Conservation (phyloP, 2,113 vertebrate genomes). For the Circaetus gallicus region DNA sequence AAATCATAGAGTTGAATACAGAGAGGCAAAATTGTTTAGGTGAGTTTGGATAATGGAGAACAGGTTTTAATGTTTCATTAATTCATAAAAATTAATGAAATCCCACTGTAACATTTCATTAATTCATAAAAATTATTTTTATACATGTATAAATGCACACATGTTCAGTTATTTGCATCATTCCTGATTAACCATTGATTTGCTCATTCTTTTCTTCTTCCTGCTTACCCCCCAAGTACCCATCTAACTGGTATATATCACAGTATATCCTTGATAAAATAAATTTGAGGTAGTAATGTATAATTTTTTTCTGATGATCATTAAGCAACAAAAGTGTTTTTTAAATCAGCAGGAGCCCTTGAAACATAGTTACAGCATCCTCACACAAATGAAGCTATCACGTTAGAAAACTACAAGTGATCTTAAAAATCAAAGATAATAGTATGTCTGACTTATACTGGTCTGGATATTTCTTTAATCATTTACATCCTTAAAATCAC, state of each 20-base stretch:
- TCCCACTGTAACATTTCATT: not conserved
- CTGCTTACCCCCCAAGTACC: not conserved
- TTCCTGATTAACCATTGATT: not conserved
- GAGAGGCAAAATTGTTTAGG: not conserved
- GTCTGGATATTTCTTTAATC: not conserved
- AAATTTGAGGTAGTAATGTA: conserved; percentile 8
- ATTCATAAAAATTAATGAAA: not conserved
- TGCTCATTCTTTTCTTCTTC: not conserved
- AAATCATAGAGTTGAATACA: not conserved
- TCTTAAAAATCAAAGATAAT: not conserved
- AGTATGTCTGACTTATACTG: not conserved
- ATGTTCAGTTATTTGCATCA: not conserved
- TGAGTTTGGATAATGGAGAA: not conserved
- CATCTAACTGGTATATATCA: not conserved
- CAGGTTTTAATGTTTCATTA: not conserved
- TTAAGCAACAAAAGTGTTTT: not conserved
- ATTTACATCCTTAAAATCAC: not conserved
- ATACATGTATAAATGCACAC: not conserved
- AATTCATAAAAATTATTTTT: not conserved
- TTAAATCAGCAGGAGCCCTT: conserved; percentile 8
- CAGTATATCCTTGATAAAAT: conserved; percentile 25
- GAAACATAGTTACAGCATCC: not conserved
- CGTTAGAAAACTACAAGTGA: not conserved
- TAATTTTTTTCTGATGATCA: not conserved
- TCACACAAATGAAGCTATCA: not conserved